phyloP scores from a whole-genome alignment of 1,140 invertebrate genomes.

The Sweltsa coloradensis region DNA sequence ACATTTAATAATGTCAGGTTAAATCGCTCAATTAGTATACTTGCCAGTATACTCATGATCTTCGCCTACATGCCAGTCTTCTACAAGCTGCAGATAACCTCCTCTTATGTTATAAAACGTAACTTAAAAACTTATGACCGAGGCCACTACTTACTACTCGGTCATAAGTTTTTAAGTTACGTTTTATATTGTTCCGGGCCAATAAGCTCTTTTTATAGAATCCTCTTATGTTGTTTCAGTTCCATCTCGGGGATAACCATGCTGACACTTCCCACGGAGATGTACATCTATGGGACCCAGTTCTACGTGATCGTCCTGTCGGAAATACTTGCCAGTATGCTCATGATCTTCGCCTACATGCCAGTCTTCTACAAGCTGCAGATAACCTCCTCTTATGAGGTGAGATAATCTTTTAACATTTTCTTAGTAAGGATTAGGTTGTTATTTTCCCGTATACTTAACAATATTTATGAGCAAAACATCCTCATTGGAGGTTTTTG shows the following conservation, averaged over 20 bases:
- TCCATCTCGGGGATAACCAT: slow-evolving; percentile 86
- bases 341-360: slow-evolving; percentile 56
- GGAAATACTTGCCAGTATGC: slow-evolving; percentile 42
- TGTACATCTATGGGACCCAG: slow-evolving; percentile 78
- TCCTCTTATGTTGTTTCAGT: too few species aligned
- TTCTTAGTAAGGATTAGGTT: background rate
- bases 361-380: slow-evolving; percentile 78
- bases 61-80: too few species aligned
- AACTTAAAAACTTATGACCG: too few species aligned
- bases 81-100: too few species aligned
- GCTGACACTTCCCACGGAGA: slow-evolving; percentile 81
- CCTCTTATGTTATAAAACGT: too few species aligned
- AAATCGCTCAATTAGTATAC: too few species aligned
- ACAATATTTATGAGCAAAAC: background rate
- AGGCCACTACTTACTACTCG: too few species aligned
- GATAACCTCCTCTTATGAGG: slow-evolving; percentile 75
- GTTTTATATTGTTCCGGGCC: too few species aligned
- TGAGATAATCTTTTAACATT: slow-evolving; percentile 26
- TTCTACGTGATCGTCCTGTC: slow-evolving; percentile 49
- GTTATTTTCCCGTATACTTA: background rate
- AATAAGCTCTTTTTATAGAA: too few species aligned
- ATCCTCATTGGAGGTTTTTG: background rate
- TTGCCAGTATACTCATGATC: too few species aligned
- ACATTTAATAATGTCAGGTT: too few species aligned
- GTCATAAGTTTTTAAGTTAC: too few species aligned